Base-by-base conservation (phyloP, 2,888 invertebrate genomes). In the Balanococcus diminutus region DNA sequence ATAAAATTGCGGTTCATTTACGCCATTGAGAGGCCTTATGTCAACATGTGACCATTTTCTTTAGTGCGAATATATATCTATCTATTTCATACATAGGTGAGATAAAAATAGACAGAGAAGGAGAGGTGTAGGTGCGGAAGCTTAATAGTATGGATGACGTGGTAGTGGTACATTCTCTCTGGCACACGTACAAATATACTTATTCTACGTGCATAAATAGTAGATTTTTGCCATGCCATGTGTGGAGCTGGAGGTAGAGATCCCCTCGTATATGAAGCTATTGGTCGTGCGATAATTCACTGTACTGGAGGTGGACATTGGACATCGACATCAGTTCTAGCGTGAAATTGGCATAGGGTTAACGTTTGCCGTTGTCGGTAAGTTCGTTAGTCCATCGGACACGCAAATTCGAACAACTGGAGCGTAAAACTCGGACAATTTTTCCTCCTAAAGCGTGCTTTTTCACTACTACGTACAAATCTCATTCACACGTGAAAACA, bases 381-480 rank as follows among this genome's bases (percentile, higher is more conserved):
- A 75, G 32, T 75, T 75, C 75, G 75, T 75, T 75, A 75, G 75
- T 75, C 36, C 75, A 75, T 75, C 32, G 32, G 75, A 75, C 75
- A 75, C 75, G 75, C 75, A 75, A 75, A 75, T 75, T 75, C 75
- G n/a, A 75, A 32, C 75, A 75, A 75, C 75, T 75, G 75, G 75
- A 75, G 75, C 75, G 32, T 75, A 32, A 75, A 75, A 31, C n/a
- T 31, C n/a, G 28, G 2, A 67, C 67, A 75, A 16, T 32, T 75
- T 75, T 75, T 75, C 75, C 28, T 67, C 31, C 67, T 4, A 19
- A 51, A n/a, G 51, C 51, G 51, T 51, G 11, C 19, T 51, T 51
- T 42, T 36, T 42, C 16, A 42, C n/a, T n/a, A n/a, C n/a, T n/a
- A n/a, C n/a, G 42, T 42, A 42, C 16, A 9, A 0, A 16, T 42